Conservation (phyloP, 2,888 invertebrate species). For the Papilio elwesi region DNA sequence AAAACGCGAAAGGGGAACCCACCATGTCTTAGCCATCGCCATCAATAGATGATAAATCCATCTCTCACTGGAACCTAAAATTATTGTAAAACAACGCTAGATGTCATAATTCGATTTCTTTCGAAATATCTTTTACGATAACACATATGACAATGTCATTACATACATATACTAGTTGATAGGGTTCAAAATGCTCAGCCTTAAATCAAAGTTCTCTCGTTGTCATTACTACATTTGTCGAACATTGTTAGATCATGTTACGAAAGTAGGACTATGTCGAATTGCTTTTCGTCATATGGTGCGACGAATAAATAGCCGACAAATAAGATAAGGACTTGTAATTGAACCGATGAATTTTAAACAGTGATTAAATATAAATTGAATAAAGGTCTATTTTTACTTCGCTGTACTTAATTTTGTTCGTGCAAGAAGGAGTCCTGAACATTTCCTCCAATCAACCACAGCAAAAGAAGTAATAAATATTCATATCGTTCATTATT, state of each 20-base stretch:
- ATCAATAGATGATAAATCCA: too few relatives aligned
- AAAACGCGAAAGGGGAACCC: too few relatives aligned
- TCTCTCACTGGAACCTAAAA: too few relatives aligned
- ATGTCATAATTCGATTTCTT: too few relatives aligned
- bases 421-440: not conserved
- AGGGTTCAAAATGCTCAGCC: not conserved
- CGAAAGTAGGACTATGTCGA: slow-evolving; percentile 73
- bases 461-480: too few relatives aligned
- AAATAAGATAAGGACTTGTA: slow-evolving; percentile 12
- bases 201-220: slow-evolving; percentile 54
- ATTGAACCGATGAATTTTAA: not conserved
- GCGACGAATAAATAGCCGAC: slow-evolving; percentile 56
- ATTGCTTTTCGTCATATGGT: slow-evolving; percentile 78
- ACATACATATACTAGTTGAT: not conserved
- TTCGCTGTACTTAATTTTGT: slow-evolving; percentile 1
- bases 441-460: too few relatives aligned
- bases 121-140: too few relatives aligned
- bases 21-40: too few relatives aligned
- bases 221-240: slow-evolving; percentile 74
- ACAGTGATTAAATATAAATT: not conserved
- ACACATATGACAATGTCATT: not conserved
- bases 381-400: not conserved
- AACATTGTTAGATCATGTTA: slow-evolving; percentile 72
- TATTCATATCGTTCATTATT: too few relatives aligned
- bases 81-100: too few relatives aligned